Percentiles rank a stretch among this genome's conserved stretches.
phyloP scores from a whole-genome alignment of 2,113 vertebrate species.

The Pteropus alecto region DNA sequence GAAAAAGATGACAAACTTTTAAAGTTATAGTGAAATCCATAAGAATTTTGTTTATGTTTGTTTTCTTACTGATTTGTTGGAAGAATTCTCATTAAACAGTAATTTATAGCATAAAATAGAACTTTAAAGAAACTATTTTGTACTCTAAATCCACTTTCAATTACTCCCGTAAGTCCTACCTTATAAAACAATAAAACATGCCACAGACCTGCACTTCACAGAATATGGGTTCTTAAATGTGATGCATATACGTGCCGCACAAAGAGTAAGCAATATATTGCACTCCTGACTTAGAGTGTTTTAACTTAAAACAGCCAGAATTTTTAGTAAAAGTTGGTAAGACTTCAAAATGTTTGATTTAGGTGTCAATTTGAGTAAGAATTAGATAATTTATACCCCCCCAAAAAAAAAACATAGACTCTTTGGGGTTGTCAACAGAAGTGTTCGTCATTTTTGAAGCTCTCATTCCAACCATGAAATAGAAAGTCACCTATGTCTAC shows the following conservation, averaged over 20 bases:
- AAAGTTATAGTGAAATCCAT: not conserved
- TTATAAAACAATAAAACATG: not conserved
- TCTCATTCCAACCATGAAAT: not conserved
- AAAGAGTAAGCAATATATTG: not conserved
- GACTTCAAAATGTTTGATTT: not conserved
- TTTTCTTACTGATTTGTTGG: not conserved
- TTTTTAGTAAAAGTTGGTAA: not conserved
- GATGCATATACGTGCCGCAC: not conserved
- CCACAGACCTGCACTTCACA: not conserved
- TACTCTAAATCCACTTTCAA: conserved; percentile 31
- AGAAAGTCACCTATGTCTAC: not conserved
- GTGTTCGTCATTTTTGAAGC: not conserved
- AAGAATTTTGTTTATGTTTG: not conserved
- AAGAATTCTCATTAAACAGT: conserved; percentile 15
- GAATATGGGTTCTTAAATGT: not conserved
- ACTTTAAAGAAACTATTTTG: conserved; percentile 14
- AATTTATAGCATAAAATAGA: conserved; percentile 14
- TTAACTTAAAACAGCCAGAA: not conserved
- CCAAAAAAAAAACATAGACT: not conserved
- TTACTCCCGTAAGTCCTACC: not conserved
- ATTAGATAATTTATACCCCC: not conserved
- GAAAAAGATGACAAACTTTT: not conserved
- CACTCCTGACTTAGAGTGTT: not conserved
- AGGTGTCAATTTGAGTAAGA: not conserved
- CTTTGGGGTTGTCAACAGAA: not conserved